phyloP scores from a whole-genome alignment of 2,113 vertebrate genomes.

The Eulemur macaco region DNA sequence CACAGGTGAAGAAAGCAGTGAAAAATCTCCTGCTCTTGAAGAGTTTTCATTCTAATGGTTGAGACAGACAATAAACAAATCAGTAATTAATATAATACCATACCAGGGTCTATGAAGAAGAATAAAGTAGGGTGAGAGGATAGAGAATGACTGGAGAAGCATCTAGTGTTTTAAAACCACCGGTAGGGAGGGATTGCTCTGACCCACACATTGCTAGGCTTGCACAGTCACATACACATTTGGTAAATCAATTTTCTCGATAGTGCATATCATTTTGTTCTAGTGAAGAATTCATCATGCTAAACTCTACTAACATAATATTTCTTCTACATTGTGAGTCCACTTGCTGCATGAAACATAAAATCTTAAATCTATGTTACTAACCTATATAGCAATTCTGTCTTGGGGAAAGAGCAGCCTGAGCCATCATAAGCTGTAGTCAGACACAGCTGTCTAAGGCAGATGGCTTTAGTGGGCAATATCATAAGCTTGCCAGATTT shows the following conservation, averaged over 20 bases:
- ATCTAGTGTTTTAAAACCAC: not conserved
- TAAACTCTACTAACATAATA: conserved; percentile 35
- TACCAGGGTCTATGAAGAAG: not conserved
- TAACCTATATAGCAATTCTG: conserved; percentile 45
- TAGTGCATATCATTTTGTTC: not conserved
- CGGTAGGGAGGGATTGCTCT: not conserved
- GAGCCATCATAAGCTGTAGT: conserved; percentile 42
- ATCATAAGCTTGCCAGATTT: conserved; percentile 70
- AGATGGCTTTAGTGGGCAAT: conserved; percentile 73
- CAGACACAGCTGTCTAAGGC: conserved; percentile 71
- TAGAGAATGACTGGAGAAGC: not conserved
- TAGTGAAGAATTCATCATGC: not conserved
- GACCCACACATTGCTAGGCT: not conserved
- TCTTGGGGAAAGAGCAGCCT: conserved; percentile 50
- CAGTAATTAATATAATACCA: conserved; percentile 18
- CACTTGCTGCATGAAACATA: conserved; percentile 50
- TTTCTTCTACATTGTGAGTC: conserved; percentile 35
- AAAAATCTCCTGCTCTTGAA: not conserved
- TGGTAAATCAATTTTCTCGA: not conserved
- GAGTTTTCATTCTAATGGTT: not conserved
- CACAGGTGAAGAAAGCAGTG: not conserved
- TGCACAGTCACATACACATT: not conserved
- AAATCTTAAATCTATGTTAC: conserved; percentile 58
- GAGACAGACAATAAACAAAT: not conserved
- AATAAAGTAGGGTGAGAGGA: not conserved